Base-by-base conservation (phyloP, 2,888 invertebrate species). In the Norana najaformis region DNA sequence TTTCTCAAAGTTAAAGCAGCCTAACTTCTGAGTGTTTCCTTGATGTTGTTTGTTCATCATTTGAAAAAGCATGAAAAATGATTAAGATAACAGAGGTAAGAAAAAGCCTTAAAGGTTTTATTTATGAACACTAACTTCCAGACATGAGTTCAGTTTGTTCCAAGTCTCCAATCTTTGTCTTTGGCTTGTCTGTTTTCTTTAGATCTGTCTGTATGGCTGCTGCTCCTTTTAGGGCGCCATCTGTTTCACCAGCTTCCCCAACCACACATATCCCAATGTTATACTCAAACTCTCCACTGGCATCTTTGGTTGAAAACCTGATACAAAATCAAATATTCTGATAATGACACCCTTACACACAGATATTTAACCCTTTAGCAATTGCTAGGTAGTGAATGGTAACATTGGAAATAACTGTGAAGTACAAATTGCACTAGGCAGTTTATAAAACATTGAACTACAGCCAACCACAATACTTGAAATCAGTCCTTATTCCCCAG, bases 81-180 rank as follows among this genome's bases (percentile, higher is more conserved):
- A 8, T n/a, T n/a, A 69, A 69, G 47, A 20, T 47, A 47, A 20
- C 30, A 69, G 30, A 69, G 69, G 16, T 8, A 30, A 69, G n/a
- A 8, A 30, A n/a, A 69, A 69, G n/a, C 30, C 30, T 69, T 3
- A n/a, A 69, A 2, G n/a, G 69, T n/a, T 6, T 69, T 8, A 8
- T 69, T 16, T 69, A 69, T 69, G n/a, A n/a, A 11, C n/a, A 69
- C 69, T 69, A 69, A 69, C 69, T 69, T 69, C 69, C 69, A 69
- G 69, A 69, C 69, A 69, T 69, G 69, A 69, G 0, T 69, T 69
- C 69, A 69, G 69, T 69, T 0, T 69, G 14, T 69, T 69, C n/a
- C 30, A 69, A n/a, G n/a, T 69, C 69, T 69, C 69, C 69, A 69
- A 69, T 69, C 69, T n/a, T 69, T 69, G 69, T 69, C 69, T 69